Evolutionary conservation across 1,140 invertebrate species (phyloP).

Genomic region (Hyposmocoma kahamanoa): DNA sequence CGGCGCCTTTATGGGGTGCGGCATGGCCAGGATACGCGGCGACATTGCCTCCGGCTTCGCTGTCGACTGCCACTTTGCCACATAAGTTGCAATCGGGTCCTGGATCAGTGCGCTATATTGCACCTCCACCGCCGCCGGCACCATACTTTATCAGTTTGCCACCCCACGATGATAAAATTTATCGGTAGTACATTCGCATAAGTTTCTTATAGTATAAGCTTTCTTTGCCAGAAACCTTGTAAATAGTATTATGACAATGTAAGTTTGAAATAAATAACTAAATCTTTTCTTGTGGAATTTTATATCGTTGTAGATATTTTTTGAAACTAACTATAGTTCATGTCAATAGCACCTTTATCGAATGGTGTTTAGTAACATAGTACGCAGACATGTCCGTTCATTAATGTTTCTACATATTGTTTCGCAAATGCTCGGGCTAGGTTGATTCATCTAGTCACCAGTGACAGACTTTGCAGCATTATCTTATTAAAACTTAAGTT

Average conservation of each 20-base stretch:
- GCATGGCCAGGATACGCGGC: conserved; percentile 70
- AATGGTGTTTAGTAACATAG: too few species aligned
- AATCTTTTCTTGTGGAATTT: conserved; percentile 6
- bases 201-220: background rate
- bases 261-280: too few species aligned
- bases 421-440: conserved; percentile 32
- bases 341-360: background rate
- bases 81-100: conserved; percentile 76
- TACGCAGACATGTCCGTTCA: background rate
- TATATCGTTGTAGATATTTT: conserved; percentile 30
- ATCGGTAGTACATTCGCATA: conserved; percentile 44
- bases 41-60: conserved; percentile 63
- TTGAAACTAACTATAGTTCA: background rate
- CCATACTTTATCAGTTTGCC: conserved; percentile 72
- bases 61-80: conserved; percentile 76
- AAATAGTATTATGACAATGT: background rate
- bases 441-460: conserved; percentile 53
- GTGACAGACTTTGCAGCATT: conserved; percentile 27
- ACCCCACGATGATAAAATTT: conserved; percentile 72
- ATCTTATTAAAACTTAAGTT: background rate
- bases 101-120: conserved; percentile 71
- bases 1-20: conserved; percentile 72
- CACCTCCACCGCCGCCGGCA: conserved; percentile 57
- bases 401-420: too few species aligned
- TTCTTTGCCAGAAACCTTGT: background rate